Evolutionary conservation across 2,888 invertebrate species (phyloP), one percentile per base, ranked within the genome.

Genomic region (Lochmaea crataegi): DNA sequence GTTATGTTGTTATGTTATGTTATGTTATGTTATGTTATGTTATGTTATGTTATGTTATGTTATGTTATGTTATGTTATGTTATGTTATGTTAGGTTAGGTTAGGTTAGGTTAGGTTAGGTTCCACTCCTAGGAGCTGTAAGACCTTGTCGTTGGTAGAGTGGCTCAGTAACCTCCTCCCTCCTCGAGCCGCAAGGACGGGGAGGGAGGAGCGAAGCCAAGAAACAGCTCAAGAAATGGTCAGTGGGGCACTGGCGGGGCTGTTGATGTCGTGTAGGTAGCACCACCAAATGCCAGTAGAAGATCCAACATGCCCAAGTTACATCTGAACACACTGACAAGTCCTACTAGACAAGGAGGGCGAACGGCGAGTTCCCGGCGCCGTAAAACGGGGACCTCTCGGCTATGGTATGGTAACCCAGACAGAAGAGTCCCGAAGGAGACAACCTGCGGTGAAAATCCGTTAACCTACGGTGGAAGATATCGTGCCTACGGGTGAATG

Each of bases 401-500:
- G 26, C 18, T 57, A 57, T 22, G 56, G 18, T 22, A 22, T 26
- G 22, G 18, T 2, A 56, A 22, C 18, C 56, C 22, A 57, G 26
- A 14, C 11, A 26, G 56, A 18, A 26, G 22, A 57, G 53, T 18
- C 56, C 56, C 11, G 26, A 26, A 26, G 18, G 26, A 57, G 56
- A 57, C 56, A 57, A 26, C 56, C 26, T 57, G 56, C 56, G 11
- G 12, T 22, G 22, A 57, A 18, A 22, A 26, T 22, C 26, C 56
- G 56, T 57, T 18, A 57, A 57, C 56, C 56, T 12, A 57, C 56
- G 56, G 48, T 48, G 48, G 48, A 48, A 48, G 48, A 48, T n/a
- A 48, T 48, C n/a, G 48, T 48, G 48, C 12, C 48, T 48, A 48
- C 1, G 48, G 48, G 48, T 48, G 48, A 48, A 48, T 48, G 48